Evolutionary conservation across 1,140 invertebrate species (phyloP).

Genomic region (Varroa destructor): DNA sequence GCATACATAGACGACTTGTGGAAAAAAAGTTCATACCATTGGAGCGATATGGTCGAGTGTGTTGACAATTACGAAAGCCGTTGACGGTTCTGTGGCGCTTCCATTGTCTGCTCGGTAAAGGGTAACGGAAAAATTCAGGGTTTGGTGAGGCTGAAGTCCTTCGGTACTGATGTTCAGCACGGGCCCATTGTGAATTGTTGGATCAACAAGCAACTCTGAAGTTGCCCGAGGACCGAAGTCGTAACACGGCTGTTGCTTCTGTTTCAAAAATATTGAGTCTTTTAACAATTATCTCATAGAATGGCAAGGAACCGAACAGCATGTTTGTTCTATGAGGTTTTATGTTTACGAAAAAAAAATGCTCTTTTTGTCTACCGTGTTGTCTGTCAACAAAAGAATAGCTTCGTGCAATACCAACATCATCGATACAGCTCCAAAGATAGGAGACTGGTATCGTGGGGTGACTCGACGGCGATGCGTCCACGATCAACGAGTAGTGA

Average conservation of each 20-base stretch:
- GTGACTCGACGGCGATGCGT: constrained; percentile 4
- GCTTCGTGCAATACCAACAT: neutral
- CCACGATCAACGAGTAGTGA: constrained; percentile 18
- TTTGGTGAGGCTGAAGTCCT: neutral
- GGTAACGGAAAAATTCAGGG: constrained; percentile 21
- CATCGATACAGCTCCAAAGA: constrained; percentile 20
- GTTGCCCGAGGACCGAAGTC: constrained; percentile 14
- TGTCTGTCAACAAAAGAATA: no score
- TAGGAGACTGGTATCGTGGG: constrained; percentile 5
- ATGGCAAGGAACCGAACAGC: no score
- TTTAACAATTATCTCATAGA: no score
- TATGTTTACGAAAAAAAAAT: no score
- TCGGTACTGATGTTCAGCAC: constrained; percentile 26
- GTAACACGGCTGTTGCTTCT: constrained; percentile 25
- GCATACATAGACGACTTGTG: no score
- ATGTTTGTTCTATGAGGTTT: no score
- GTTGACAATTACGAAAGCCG: constrained; percentile 13
- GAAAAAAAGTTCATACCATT: neutral
- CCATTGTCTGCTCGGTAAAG: constrained; percentile 23
- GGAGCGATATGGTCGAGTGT: constrained; percentile 9
- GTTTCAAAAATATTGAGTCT: no score
- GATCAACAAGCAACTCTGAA: neutral
- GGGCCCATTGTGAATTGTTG: neutral
- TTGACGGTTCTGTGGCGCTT: constrained; percentile 19
- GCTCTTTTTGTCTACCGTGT: no score